Evolutionary conservation across 2,888 invertebrate genomes (phyloP).

Genomic region (Horisme vitalbata): DNA sequence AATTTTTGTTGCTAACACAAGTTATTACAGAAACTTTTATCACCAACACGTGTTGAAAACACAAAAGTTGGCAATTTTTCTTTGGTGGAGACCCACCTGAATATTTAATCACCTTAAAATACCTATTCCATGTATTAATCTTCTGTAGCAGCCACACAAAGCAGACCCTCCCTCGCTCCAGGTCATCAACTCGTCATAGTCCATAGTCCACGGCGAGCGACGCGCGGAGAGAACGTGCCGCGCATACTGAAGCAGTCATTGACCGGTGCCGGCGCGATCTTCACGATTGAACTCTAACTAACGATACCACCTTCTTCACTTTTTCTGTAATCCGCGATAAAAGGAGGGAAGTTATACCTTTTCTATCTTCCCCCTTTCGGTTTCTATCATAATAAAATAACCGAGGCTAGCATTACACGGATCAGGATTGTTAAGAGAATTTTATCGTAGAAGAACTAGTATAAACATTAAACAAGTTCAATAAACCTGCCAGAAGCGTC

Average conservation of each 20-base stretch:
- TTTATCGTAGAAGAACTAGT: too few species aligned
- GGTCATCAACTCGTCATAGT: not conserved
- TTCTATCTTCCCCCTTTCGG: too few species aligned
- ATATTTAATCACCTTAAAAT: too few species aligned
- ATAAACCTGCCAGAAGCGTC: not conserved
- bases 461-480: constrained; percentile 1
- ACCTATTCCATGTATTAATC: not conserved
- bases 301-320: not conserved
- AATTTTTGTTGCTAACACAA: too few species aligned
- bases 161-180: not conserved
- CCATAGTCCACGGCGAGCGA: not conserved
- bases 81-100: too few species aligned
- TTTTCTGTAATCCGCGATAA: not conserved
- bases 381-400: too few species aligned
- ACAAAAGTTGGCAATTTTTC: too few species aligned
- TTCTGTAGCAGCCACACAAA: not conserved
- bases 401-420: too few species aligned
- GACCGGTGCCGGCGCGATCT: not conserved
- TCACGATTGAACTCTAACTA: not conserved
- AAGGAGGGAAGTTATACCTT: not conserved
- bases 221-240: not conserved
- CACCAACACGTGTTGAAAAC: too few species aligned
- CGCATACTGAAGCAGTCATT: not conserved
- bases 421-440: too few species aligned
- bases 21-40: too few species aligned